Conservation (phyloP, 2,113 vertebrate genomes). For the Sterna hirundo region DNA sequence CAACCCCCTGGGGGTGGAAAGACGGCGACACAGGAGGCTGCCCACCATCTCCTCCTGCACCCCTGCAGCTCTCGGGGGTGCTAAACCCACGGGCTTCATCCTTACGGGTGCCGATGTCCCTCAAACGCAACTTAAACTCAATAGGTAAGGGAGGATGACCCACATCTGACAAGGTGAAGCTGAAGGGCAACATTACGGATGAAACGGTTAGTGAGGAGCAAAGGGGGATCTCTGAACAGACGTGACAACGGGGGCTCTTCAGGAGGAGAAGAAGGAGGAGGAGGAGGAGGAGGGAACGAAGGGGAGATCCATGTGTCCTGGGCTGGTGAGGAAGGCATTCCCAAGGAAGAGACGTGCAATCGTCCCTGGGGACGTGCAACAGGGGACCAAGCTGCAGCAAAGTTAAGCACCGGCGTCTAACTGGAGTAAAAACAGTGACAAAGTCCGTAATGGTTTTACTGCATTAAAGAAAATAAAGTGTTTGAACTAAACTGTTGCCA, state of each 20-base stretch:
- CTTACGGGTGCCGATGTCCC: background rate
- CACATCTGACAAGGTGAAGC: background rate
- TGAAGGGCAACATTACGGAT: rapidly evolving
- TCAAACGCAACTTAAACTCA: background rate
- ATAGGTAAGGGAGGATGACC: background rate
- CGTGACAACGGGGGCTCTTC: background rate
- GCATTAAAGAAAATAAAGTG: background rate
- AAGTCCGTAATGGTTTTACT: background rate
- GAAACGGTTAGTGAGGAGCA: background rate
- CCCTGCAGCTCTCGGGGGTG: background rate
- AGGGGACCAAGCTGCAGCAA: background rate
- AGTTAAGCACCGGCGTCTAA: background rate
- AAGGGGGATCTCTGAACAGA: background rate
- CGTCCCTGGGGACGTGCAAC: background rate
- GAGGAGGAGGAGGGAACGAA: background rate
- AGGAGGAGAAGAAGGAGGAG: background rate
- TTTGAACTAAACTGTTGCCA: background rate
- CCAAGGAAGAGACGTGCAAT: background rate
- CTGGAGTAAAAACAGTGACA: background rate
- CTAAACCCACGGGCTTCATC: background rate
- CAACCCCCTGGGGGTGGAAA: background rate
- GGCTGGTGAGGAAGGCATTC: background rate
- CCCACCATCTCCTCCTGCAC: background rate
- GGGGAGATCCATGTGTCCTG: rapidly evolving
- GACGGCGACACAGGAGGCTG: background rate